Base-by-base conservation (phyloP, 2,888 invertebrate genomes). In the Galerucella calmariensis region DNA sequence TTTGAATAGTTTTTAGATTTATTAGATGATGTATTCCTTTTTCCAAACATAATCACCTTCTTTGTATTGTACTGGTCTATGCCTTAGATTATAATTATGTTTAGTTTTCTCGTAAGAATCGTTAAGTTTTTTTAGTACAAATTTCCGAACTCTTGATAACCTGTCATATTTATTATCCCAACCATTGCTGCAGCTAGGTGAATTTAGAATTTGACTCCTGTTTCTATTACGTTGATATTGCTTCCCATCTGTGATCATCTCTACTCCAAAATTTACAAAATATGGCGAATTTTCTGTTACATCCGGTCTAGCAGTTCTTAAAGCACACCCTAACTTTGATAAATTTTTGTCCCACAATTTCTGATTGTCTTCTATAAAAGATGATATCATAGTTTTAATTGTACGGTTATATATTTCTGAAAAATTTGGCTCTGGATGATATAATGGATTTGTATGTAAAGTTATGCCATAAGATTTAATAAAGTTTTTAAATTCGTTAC, bases 381-480 rank as follows among this genome's bases (percentile, higher is more conserved):
- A 41, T 46, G 67, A 62, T 8, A 85, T 80, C 69, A 81, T 82
- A 3, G 81, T 81, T 11, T 82, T 79, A 0, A 85, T 70, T 0
- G 82, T 82, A 27, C 82, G 69, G 72, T 85, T 85, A 0, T 82
- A 79, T 0, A 83, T 72, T 72, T 86, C 85, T 0, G 83, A 82
- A 0, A 84, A 83, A 66, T 85, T 84, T 2, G 80, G 77, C 69
- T 83, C 83, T 0, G 84, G 84, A 41, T 82, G 77, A 67, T 85
- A 85, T 10, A 73, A 35, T 0, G 82, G 77, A 56, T 79, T 83
- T 66, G 67, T 77, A 2, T 63, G 59, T 8, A 82, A 58, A 27
- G 67, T 74, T 1, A 76, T 62, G 10, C 79, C 72, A 63, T 79
- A 82, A 12, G 63, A 69, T 14, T 51, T 3, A 59, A 20, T 63